Evolutionary conservation across 2,797 vertebrate species (phyloP), one percentile per base, ranked within the genome.

Genomic region (Sphaeramia orbicularis): DNA sequence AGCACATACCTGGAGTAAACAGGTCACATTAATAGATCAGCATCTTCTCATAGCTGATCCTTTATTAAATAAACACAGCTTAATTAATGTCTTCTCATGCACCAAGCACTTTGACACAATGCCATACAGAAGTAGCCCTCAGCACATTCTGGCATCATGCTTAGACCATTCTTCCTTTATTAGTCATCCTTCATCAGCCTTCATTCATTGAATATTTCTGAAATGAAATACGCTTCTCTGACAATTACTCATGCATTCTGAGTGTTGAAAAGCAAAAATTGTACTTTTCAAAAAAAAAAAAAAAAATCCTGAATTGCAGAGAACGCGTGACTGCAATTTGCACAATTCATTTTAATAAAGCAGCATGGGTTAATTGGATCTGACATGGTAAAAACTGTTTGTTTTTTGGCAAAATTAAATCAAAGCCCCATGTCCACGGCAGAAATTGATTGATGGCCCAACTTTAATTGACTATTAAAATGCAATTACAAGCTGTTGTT

Each of bases 381-480:
- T 91, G 92, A 93, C 86, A 64, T 83, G 69, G 76, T 78, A 79
- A 90, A 91, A 91, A 88, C 55, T 47, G 71, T 90, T 93, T 83
- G 72, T 84, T 88, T 89, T 89, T 84, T 70, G 35, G 54, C 66
- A 53, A 81, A 91, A 88, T 91, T 86, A 84, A 89, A 93, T 90
- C 86, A 90, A 89, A 92, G 84, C 78, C 86, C 80, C 85, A 82
- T 82, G 90, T 90, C 91, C 82, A 74, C 14, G 70, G 69, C 76
- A 74, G 75, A 82, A 79, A 83, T 73, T 93, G 93, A 95, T 94
- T 93, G 93, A 94, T 94, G 91, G 89, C 79, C 81, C 71, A 57
- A 84, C 82, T 93, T 91, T 93, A 95, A 94, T 94, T 91, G 90
- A 92, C 93, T 87, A 94, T 95, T 94, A 94, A 94, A 94, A 94